These are phyloP conservation scores for Poecilia latipinna DNA, from an alignment of 2,113 vertebrate genomes.

Conservation along the genomic window DNA sequence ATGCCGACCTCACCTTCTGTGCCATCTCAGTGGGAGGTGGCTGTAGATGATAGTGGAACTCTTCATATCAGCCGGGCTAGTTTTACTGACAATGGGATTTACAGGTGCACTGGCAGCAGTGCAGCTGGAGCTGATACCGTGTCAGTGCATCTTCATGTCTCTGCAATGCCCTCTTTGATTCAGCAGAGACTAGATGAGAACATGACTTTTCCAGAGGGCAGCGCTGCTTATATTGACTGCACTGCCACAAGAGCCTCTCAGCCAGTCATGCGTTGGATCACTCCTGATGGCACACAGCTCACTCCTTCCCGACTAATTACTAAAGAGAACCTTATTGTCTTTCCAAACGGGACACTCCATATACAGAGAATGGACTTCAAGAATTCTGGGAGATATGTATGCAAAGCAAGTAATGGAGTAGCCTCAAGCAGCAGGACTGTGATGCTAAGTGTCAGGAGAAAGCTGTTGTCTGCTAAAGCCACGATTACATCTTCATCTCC, in stretches of 20 bases:
- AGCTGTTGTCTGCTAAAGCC: conserved; percentile 72
- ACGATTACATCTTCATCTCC: conserved; percentile 85
- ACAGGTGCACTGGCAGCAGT: conserved; percentile 88
- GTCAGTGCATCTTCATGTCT: conserved; percentile 84
- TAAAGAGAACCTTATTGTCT: conserved; percentile 81
- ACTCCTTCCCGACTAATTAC: conserved; percentile 83
- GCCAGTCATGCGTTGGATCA: conserved; percentile 85
- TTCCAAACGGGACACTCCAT: conserved; percentile 91
- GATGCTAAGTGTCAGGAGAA: conserved; percentile 74
- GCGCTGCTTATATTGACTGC: conserved; percentile 84
- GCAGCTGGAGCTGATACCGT: conserved; percentile 84
- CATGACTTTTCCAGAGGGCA: conserved; percentile 78
- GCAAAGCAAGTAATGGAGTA: conserved; percentile 83
- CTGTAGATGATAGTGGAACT: conserved; percentile 81
- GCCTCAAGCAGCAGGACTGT: conserved; percentile 82
- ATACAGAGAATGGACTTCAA: conserved; percentile 72
- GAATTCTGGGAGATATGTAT: conserved; percentile 86
- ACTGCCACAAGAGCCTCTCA: conserved; percentile 81
- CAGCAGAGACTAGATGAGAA: conserved; percentile 83
- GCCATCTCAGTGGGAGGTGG: conserved; percentile 66
- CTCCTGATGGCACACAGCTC: conserved; percentile 81
- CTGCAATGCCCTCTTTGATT: conserved; percentile 83
- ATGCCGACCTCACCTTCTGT: conserved; percentile 49
- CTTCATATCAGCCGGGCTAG: conserved; percentile 80
- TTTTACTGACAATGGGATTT: conserved; percentile 85